These are phyloP conservation scores for Piprites chloris DNA, from an alignment of 2,113 vertebrate species.

Conservation along the genomic window DNA sequence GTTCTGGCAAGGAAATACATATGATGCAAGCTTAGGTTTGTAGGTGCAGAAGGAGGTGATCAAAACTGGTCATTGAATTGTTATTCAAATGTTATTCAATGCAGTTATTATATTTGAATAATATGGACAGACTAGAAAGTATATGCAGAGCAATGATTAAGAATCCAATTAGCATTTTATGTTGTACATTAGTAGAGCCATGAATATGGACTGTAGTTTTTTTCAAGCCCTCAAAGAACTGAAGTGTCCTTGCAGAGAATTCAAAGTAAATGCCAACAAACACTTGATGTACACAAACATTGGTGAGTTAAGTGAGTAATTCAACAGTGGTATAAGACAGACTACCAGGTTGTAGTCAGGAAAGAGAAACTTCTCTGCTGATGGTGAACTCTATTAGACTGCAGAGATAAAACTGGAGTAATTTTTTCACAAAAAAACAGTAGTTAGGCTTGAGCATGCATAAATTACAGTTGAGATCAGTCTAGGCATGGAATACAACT, in stretches of 20 bases:
- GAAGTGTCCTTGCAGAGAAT: background rate
- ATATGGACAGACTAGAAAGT: background rate
- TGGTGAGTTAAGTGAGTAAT: background rate
- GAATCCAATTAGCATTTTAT: background rate
- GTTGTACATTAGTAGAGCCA: background rate
- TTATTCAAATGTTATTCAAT: no score
- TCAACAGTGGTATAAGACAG: background rate
- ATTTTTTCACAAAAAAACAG: background rate
- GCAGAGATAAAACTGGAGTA: background rate
- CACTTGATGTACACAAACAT: background rate
- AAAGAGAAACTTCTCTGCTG: background rate
- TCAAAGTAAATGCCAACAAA: background rate
- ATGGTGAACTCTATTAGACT: background rate
- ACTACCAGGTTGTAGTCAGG: background rate
- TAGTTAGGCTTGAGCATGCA: background rate
- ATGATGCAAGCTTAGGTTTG: background rate
- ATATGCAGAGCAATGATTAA: background rate
- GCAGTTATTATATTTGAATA: background rate
- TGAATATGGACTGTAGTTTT: background rate
- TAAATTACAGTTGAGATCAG: background rate
- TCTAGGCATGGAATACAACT: background rate
- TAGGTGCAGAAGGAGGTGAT: background rate
- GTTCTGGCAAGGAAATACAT: background rate
- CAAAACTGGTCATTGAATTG: background rate
- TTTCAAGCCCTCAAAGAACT: background rate